Evolutionary conservation across 2,113 vertebrate species (phyloP), one percentile per base, ranked within the genome.

Genomic region (Petrocephalus microphthalmus): DNA sequence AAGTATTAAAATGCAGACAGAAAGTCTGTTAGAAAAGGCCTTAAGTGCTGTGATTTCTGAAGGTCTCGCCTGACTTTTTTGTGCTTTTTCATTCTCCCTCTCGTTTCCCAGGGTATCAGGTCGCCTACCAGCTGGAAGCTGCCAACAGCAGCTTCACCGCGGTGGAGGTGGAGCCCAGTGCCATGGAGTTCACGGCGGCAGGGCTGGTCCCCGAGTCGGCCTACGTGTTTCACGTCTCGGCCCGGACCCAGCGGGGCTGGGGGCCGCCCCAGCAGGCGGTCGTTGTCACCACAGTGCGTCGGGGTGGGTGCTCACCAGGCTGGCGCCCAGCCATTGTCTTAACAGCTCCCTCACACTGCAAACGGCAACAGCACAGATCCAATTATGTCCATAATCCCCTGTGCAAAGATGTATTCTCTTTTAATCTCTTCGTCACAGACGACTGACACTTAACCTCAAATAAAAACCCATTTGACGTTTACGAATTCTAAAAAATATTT

Each of bases 161-260:
- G 0, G 95, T 96, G 88, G 96, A 96, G 90, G 96, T 96, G 15
- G 96, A 95, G 0, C 95, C 96, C 25, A 95, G 95, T 0, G 94
- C 95, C 22, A 51, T 95, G 64, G 95, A 96, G 90, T 96, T 96
- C 88, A 95, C 93, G 0, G 96, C 95, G 2, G 95, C 95, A 0
- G 94, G 95, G 49, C 94, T 97, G 90, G 87, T 88, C 89, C 95
- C 96, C 0, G 96, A 97, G 89, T 95, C 95, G 0, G 94, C 95
- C 0, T 96, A 96, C 88, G 54, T 95, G 90, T 97, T 97, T 87
- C 92, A 95, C 88, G 92, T 96, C 0, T 95, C 94, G 0, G 96
- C 96, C 91, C 96, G 95, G 92, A 97, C 96, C 0, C 91, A 95
- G 82, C 95, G 95, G 90, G 96, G 96, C 92, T 97, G 96, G 96